Base-by-base conservation (phyloP, 2,888 invertebrate species). In the Polyommatus iphigenia region DNA sequence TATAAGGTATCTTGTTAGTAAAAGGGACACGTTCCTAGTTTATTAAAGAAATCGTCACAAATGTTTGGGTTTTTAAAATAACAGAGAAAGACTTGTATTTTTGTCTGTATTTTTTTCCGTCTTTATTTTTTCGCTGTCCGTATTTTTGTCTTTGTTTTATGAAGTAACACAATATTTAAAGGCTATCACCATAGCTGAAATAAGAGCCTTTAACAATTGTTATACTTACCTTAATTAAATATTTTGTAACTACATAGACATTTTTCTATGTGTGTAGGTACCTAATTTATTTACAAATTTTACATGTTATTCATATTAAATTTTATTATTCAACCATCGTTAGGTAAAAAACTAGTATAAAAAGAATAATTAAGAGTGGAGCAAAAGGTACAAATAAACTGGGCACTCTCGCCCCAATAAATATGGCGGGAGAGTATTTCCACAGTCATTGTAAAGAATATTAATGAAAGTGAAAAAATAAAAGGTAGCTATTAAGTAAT, bases 391-490 rank as follows among this genome's bases (percentile, higher is more conserved):
- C 54, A 75, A 75, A 75, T 75, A 75, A 75, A 75, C 75, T 72
- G 77, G 59, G 72, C 78, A 72, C 73, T 78, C 84, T 78, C 80
- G 78, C 78, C 81, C 83, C 84, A 83, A 89, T 90, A 90, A 90
- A 90, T 91, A 88, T 84, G 78, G 82, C 80, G 83, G 84, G 83
- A 81, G 80, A 91, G 90, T 91, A 89, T 87, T 85, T 92, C 91
- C 90, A 92, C 82, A 81, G 80, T 80, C 77, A 78, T 78, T 83
- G 83, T 83, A 84, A 88, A 88, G 87, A 87, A 90, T 85, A 85
- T 85, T 84, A 84, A 83, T 83, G 83, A 84, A 83, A 81, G 85
- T 84, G 85, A 87, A 85, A 90, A 92, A 91, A 29, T 32, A 91
- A 92, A 92, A 92, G 91, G 87, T 88, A 87, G 87, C 85, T 87